Base-by-base conservation (phyloP, 2,797 vertebrate genomes). In the Furcifer pardalis region DNA sequence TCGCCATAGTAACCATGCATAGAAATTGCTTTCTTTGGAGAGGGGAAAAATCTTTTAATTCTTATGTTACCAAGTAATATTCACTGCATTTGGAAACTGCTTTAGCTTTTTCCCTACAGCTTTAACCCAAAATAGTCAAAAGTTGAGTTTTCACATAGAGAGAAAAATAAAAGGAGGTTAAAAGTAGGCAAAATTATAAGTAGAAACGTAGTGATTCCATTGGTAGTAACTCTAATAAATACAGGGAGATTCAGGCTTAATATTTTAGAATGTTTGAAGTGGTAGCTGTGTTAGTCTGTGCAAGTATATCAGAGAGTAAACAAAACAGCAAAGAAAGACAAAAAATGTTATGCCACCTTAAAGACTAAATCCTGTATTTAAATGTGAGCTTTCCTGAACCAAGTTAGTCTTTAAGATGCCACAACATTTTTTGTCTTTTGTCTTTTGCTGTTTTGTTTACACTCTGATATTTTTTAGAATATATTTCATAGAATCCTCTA, bases 11-110 rank as follows among this genome's bases (percentile, higher is more conserved):
- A 78, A 80, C 88, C 40, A 66, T 79, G 44, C 66, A 32, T 17
- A 44, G 60, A 15, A 13, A 82, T 77, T 8, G 60, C 27, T 25
- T n/a, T n/a, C 68, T 73, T 60, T 25, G 59, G 21, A 2, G 60
- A 71, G 77, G 84, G 72, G 86, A 68, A 68, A 79, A 83, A 68
- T 81, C 81, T 77, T 85, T 1, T 74, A 35, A 89, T 86, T 87
- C 49, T 82, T 85, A 40, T n/a, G 49, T 52, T 80, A 66, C 63
- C 78, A 71, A 21, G 10, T 71, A 40, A 1, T 69, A 82, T 82
- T 82, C 83, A 5, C 27, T 59, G 10, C 81, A 79, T 46, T 46
- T 52, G 69, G 44, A 62, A 73, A 21, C 12, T 74, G 40, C 44
- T 75, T 19, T n/a, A 40, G 37, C 40, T 60, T 62, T 27, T 83